These are phyloP conservation scores for Scaptomyza pallida DNA, from an alignment of 1,140 invertebrate species.

Conservation along the genomic window DNA sequence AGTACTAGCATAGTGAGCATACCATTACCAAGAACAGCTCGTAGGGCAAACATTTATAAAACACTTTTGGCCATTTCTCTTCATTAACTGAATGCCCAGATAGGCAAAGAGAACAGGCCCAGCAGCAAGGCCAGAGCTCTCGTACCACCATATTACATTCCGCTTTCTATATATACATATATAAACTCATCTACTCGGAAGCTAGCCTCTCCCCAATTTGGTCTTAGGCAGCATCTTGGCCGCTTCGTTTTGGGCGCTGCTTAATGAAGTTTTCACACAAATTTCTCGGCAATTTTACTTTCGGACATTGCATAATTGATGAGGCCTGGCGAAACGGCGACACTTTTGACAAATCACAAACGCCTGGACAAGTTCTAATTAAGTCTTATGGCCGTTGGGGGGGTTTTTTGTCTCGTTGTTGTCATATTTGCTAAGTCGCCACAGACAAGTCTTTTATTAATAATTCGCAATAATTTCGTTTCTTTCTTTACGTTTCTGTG, in stretches of 20 bases:
- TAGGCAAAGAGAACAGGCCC: constrained; percentile 12
- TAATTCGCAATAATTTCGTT: constrained; percentile 34
- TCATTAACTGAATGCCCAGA: constrained; percentile 61
- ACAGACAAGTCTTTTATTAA: constrained; percentile 35
- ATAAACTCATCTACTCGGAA: background rate
- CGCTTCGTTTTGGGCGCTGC: constrained; percentile 9
- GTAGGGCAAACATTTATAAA: constrained; percentile 67
- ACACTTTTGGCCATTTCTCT: constrained; percentile 77
- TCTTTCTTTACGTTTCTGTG: no score
- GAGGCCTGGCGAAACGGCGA: constrained; percentile 38
- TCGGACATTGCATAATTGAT: constrained; percentile 62
- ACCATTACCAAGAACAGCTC: constrained; percentile 8
- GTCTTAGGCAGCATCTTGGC: constrained; percentile 12
- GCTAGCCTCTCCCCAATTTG: no score
- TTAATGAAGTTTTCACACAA: constrained; percentile 66
- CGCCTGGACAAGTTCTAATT: constrained; percentile 47
- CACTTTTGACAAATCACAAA: constrained; percentile 68
- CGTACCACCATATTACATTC: background rate
- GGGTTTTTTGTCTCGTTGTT: constrained; percentile 6
- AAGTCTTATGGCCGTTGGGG: constrained; percentile 12
- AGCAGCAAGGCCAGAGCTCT: constrained; percentile 1
- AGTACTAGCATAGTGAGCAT: background rate
- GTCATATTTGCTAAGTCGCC: constrained; percentile 24
- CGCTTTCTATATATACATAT: no score
- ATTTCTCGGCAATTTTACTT: constrained; percentile 61